Base-by-base conservation (phyloP, 2,113 vertebrate species). In the Micronisus gabar region DNA sequence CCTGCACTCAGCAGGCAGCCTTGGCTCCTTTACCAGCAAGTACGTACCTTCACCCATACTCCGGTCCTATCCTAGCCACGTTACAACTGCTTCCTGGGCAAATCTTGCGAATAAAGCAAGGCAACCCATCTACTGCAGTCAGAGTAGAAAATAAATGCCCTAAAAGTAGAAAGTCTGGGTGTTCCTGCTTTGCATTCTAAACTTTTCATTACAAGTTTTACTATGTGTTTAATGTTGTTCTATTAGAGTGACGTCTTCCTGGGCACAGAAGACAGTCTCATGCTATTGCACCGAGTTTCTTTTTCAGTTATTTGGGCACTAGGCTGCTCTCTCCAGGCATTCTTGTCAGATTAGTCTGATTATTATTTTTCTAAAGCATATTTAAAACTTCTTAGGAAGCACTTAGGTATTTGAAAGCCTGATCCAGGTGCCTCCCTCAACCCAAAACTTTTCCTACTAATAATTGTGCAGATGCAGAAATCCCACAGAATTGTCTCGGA, bases 161-260 rank as follows among this genome's bases (percentile, higher is more conserved):
- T 74, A 26, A 5, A 41, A 87, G 17, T 10, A 58, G 22, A 76
- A 75, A 79, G 10, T 56, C 36, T 43, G 34, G 7, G 6, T 62
- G 18, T 43, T 89, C 23, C 34, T 74, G 18, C 34, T 68, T 41
- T 71, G 40, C 3, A 10, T 21, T 56, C 11, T 25, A 72, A 65
- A 68, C 5, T 23, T 59, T 71, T 67, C 32, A 19, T n/a, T 88
- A 19, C 2, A 1, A 48, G 15, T 47, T 94, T 74, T 59, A 47
- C 27, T 45, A 0, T 8, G 7, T 16, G 2, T 52, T 88, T 93
- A 55, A 62, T 0, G 1, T 32, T 65, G 21, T 6, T 74, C 21
- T 52, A 1, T 21, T 36, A 14, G 34, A 76, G 21, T 11, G 5
- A n/a, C 0, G 0, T 47, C 9, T 70, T 73, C 63, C 6, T 1